Evolutionary conservation across 2,888 invertebrate species (phyloP).

Genomic region (Stictocephala bisonia): DNA sequence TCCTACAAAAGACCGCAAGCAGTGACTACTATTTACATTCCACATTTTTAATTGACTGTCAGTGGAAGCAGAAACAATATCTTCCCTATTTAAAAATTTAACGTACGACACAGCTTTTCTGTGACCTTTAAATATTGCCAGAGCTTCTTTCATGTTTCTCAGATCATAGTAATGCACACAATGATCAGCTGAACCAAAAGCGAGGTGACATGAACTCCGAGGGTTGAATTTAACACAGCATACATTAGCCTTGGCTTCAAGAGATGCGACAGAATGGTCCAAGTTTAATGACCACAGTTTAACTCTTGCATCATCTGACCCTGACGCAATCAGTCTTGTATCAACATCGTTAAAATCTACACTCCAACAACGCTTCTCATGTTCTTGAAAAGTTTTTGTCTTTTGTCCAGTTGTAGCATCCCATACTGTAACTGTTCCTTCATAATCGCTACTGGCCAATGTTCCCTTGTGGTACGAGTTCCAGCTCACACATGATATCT

Average conservation of each 20-base stretch:
- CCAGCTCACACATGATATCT: conserved; percentile 96
- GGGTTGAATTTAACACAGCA: conserved; percentile 95
- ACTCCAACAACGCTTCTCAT: conserved; percentile 96
- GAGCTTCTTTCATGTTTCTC: conserved; percentile 82
- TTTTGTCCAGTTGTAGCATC: conserved; percentile 84
- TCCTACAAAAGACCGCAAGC: conserved; percentile 87
- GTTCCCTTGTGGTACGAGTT: conserved; percentile 90
- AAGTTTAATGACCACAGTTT: conserved; percentile 93
- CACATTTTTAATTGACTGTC: conserved; percentile 92
- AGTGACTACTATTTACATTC: conserved; percentile 81
- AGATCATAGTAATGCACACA: conserved; percentile 97
- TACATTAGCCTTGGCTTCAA: conserved; percentile 95
- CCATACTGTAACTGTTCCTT: conserved; percentile 94
- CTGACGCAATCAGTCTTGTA: conserved; percentile 89
- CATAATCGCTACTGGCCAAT: conserved; percentile 93
- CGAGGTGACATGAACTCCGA: conserved; percentile 85
- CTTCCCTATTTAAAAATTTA: conserved; percentile 85
- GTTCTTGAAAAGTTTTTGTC: conserved; percentile 84
- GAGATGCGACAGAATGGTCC: conserved; percentile 85
- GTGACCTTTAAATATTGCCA: conserved; percentile 88
- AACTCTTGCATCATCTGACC: conserved; percentile 92
- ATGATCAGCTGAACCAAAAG: conserved; percentile 97
- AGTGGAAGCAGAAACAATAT: conserved; percentile 92
- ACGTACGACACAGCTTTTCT: conserved; percentile 95
- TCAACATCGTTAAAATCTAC: conserved; percentile 95